A percentile compares a stretch with the other conserved stretches of the same genome.
phyloP scores from a whole-genome alignment of 2,113 vertebrate genomes.

The Brachyistius frenatus region DNA sequence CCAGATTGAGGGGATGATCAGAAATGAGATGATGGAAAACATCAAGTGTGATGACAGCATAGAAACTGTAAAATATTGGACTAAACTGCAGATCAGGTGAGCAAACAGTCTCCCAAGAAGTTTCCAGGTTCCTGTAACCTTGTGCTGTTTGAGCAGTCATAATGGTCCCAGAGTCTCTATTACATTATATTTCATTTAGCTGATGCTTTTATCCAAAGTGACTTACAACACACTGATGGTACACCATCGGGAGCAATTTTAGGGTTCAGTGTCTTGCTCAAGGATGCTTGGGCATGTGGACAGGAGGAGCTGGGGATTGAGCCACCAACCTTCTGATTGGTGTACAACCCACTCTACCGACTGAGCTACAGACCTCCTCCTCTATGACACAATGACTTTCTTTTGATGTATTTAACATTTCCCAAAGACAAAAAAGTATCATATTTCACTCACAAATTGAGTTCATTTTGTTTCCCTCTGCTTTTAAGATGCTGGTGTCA shows the following conservation, averaged over 20 bases:
- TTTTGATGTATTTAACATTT: slow-evolving; percentile 42
- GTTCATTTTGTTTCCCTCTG: slow-evolving; percentile 1
- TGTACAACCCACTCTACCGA: neutral
- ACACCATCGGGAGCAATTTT: too few species aligned
- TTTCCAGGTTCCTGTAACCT: slow-evolving; percentile 40
- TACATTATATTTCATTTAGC: too few species aligned
- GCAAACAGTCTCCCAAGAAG: neutral
- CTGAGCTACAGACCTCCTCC: neutral
- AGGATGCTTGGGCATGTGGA: too few species aligned
- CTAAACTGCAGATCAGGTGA: neutral
- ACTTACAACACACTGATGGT: too few species aligned
- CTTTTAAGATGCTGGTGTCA: slow-evolving; percentile 27
- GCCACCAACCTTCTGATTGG: too few species aligned
- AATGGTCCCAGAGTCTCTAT: too few species aligned
- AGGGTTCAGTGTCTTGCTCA: too few species aligned
- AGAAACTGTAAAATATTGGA: slow-evolving; percentile 6
- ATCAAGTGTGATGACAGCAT: neutral
- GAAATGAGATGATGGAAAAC: neutral
- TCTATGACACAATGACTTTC: slow-evolving; percentile 26
- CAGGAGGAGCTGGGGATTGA: too few species aligned
- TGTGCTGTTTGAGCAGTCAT: slow-evolving; percentile 28
- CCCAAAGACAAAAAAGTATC: slow-evolving; percentile 23
- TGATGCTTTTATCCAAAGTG: too few species aligned
- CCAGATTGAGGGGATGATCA: neutral
- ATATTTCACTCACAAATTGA: slow-evolving; percentile 22